A percentile compares a stretch with the other conserved stretches of the same genome.
Evolutionary conservation across 2,113 vertebrate genomes (phyloP).

Genomic region (Polypterus bichir): DNA sequence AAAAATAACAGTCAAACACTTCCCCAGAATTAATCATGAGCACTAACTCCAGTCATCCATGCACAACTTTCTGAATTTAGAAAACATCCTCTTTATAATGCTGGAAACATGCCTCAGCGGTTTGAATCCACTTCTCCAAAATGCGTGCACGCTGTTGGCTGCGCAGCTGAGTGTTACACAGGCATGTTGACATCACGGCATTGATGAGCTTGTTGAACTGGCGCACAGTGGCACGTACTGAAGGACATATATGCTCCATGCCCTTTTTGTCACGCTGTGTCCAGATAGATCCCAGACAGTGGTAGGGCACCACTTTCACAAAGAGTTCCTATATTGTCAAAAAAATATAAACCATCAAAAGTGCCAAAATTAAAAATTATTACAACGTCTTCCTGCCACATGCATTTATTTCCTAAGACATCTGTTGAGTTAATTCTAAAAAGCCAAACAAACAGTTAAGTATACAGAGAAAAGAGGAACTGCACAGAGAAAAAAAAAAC

Average conservation of each 20-base stretch:
- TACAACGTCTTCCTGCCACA: too few species aligned
- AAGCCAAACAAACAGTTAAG: background rate
- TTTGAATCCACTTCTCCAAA: constrained; percentile 80
- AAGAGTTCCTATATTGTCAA: constrained; percentile 60
- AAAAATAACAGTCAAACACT: too few species aligned
- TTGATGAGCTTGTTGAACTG: constrained; percentile 81
- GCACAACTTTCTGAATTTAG: too few species aligned
- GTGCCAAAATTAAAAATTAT: too few species aligned
- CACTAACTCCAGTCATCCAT: too few species aligned
- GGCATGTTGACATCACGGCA: constrained; percentile 65
- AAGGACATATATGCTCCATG: constrained; percentile 59
- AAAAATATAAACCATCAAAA: background rate
- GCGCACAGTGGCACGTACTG: constrained; percentile 69
- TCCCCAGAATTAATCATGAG: too few species aligned
- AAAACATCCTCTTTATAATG: too few species aligned
- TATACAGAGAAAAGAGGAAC: constrained; percentile 16
- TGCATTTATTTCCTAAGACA: too few species aligned
- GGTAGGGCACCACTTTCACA: constrained; percentile 69
- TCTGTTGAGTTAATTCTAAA: too few species aligned
- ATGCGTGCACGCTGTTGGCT: constrained; percentile 69
- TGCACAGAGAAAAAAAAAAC: constrained; percentile 1
- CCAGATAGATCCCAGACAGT: constrained; percentile 79
- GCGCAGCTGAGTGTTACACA: constrained; percentile 54
- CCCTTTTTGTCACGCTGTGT: constrained; percentile 77
- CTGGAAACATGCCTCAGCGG: constrained; percentile 57